phyloP scores from a whole-genome alignment of 2,113 vertebrate species.

The Raja brachyura region DNA sequence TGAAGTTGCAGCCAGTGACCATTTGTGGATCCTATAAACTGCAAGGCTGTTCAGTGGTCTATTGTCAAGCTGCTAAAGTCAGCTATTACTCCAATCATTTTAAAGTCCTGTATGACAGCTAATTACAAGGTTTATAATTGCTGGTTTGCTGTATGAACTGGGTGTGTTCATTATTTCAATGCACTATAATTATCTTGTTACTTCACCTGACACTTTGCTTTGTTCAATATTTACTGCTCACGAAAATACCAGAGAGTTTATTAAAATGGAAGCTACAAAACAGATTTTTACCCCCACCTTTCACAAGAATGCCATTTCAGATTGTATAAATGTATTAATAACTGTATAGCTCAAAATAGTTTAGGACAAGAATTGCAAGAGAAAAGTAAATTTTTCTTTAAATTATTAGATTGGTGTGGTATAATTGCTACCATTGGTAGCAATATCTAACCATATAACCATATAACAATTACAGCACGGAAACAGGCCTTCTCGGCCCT shows the following conservation, averaged over 20 bases:
- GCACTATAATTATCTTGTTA: slow-evolving; percentile 64
- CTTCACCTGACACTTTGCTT: slow-evolving; percentile 56
- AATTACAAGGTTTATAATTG: slow-evolving; percentile 63
- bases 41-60: slow-evolving; percentile 18
- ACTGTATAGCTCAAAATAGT: not conserved
- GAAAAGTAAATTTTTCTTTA: not conserved
- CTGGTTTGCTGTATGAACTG: slow-evolving; percentile 50
- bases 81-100: slow-evolving; percentile 52
- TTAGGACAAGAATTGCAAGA: not conserved
- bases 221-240: slow-evolving; percentile 43
- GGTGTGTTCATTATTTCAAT: slow-evolving; percentile 52
- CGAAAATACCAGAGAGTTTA: not conserved
- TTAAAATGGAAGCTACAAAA: not conserved
- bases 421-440: not conserved
- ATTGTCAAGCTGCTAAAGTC: slow-evolving; percentile 44
- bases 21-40: slow-evolving; percentile 17
- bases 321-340: no score
- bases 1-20: slow-evolving; percentile 17
- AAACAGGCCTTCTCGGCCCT: no score
- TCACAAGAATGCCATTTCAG: not conserved
- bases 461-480: no score
- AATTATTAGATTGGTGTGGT: not conserved
- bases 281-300: not conserved
- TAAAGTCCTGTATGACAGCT: slow-evolving; percentile 55
- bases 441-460: no score